Evolutionary conservation across 2,113 vertebrate genomes (phyloP).

Genomic region (Pipa parva): DNA sequence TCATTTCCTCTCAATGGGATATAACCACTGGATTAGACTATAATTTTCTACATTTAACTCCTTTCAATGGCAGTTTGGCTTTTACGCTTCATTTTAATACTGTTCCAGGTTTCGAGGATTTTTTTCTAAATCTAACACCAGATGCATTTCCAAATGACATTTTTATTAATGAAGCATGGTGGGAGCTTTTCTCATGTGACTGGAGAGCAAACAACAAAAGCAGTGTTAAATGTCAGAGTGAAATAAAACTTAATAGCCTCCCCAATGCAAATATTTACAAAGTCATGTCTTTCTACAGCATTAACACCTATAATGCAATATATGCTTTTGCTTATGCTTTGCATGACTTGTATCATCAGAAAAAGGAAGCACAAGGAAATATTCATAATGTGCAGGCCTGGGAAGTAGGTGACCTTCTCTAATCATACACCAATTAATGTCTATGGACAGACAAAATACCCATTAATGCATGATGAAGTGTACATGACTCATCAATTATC

Average conservation of each 20-base stretch:
- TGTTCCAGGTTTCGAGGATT: neutral
- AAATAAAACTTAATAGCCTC: neutral
- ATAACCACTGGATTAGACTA: neutral
- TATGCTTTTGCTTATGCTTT: conserved; percentile 4
- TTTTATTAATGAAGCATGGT: neutral
- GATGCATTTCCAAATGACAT: conserved; percentile 9
- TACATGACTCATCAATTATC: too few relatives aligned
- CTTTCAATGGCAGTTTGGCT: conserved; percentile 15
- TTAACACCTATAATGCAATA: conserved; percentile 7
- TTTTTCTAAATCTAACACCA: neutral
- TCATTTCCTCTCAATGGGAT: conserved; percentile 12
- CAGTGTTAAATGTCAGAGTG: neutral
- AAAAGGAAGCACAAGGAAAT: neutral
- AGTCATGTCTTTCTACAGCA: conserved; percentile 1
- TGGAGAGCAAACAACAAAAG: neutral
- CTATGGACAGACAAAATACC: too few relatives aligned
- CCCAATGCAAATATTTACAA: neutral
- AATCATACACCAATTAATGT: too few relatives aligned
- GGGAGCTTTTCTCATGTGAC: neutral
- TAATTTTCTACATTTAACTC: neutral
- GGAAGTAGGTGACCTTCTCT: neutral
- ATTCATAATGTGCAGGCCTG: neutral
- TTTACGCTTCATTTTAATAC: neutral
- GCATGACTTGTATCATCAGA: neutral
- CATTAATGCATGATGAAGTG: too few relatives aligned